Evolutionary conservation across 2,113 vertebrate genomes (phyloP).

Genomic region (Lanius ludovicianus): DNA sequence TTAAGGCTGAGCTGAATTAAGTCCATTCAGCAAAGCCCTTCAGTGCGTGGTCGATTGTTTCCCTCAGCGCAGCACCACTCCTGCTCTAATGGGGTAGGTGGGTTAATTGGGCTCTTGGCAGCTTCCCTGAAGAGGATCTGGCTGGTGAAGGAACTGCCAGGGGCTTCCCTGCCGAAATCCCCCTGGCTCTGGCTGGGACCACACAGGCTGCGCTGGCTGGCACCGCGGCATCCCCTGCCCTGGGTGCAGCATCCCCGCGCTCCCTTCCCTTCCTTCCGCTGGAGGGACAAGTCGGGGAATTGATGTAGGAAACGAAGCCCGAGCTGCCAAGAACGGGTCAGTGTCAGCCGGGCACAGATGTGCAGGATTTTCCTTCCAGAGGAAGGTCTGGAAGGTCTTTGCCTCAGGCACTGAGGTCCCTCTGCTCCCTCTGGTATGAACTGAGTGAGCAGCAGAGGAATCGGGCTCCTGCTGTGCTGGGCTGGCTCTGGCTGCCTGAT

Average conservation of each 20-base stretch:
- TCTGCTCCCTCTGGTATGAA: not conserved
- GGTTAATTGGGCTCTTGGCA: not conserved
- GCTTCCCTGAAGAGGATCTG: not conserved
- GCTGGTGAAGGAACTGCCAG: not conserved
- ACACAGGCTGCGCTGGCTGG: not conserved
- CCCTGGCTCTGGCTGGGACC: not conserved
- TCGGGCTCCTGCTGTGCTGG: rapidly evolving
- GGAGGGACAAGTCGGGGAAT: rapidly evolving
- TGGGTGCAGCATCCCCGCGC: rapidly evolving
- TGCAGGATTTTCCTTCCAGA: not conserved
- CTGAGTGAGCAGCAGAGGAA: not conserved
- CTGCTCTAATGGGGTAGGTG: not conserved
- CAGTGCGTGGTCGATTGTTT: not conserved
- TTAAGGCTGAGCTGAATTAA: not conserved
- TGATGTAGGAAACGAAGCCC: rapidly evolving
- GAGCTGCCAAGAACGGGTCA: rapidly evolving
- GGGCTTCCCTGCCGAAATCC: not conserved
- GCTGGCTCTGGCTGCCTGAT: not conserved
- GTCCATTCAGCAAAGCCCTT: not conserved
- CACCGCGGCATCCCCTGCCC: not conserved
- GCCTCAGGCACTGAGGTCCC: rapidly evolving
- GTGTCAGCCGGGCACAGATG: rapidly evolving
- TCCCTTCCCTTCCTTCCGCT: not conserved
- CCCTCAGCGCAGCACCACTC: not conserved
- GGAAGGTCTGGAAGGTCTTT: not conserved